Evolutionary conservation across 2,113 vertebrate genomes (phyloP).

Genomic region (Halcyon senegalensis): DNA sequence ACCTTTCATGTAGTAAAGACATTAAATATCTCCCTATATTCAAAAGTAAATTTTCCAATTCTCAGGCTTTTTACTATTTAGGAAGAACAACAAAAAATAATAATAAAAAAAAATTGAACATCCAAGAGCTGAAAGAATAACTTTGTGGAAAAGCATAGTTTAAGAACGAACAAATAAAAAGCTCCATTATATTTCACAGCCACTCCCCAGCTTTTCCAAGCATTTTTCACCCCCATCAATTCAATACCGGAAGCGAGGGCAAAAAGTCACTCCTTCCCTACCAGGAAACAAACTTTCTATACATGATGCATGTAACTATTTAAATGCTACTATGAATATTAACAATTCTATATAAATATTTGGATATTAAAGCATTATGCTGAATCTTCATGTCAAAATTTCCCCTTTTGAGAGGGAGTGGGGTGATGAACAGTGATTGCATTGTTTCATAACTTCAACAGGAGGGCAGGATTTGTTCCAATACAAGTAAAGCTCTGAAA

Average conservation of each 20-base stretch:
- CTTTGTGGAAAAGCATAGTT: not conserved
- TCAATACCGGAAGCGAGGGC: not conserved
- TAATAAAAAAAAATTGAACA: not conserved
- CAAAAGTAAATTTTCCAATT: not conserved
- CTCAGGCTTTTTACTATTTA: not conserved
- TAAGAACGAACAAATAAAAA: not conserved
- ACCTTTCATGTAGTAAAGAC: accelerated
- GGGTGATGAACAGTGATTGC: not conserved
- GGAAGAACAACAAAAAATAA: not conserved
- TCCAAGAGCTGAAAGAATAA: not conserved
- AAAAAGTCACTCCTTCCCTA: not conserved
- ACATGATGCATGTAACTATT: not conserved
- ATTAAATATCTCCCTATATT: not conserved
- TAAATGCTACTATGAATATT: not conserved
- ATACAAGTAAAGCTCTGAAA: not conserved
- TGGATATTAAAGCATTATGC: not conserved
- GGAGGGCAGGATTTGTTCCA: not conserved
- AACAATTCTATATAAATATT: not conserved
- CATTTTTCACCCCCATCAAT: not conserved
- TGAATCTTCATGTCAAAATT: not conserved
- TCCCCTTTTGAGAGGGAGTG: not conserved
- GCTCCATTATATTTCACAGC: not conserved
- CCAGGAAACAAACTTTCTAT: not conserved
- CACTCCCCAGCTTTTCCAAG: not conserved
- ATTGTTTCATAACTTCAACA: not conserved